These are phyloP conservation scores for Helostoma temminkii DNA, from an alignment of 2,797 vertebrate genomes.

Conservation along the genomic window DNA sequence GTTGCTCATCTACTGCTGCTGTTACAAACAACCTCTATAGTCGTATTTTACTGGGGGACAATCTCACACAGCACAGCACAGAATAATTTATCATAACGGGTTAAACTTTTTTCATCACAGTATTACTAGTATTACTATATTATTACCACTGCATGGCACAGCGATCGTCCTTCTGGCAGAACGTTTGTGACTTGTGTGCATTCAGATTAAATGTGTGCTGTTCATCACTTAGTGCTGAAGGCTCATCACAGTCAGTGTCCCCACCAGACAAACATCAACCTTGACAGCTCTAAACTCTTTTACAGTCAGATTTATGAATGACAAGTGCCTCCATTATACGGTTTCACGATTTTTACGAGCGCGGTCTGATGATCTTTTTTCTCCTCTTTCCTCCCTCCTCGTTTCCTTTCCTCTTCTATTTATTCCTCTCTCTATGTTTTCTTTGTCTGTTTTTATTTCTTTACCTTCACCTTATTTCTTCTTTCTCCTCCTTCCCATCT, in stretches of 20 bases:
- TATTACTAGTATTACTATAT: too few species aligned
- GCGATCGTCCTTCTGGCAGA: not conserved
- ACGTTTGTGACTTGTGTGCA: fast-evolving
- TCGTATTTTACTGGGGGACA: too few species aligned
- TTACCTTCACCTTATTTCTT: too few species aligned
- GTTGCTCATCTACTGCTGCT: too few species aligned
- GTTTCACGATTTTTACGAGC: constrained; percentile 15
- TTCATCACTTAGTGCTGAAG: constrained; percentile 18
- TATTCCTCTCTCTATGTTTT: too few species aligned
- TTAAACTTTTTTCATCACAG: too few species aligned
- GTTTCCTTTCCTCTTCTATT: not conserved
- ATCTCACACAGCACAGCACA: too few species aligned
- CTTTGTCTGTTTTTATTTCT: not conserved
- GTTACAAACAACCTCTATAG: too few species aligned
- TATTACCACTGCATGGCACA: not conserved
- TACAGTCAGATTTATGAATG: constrained; percentile 22
- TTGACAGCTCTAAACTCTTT: not conserved
- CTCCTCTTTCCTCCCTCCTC: not conserved
- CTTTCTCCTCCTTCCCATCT: not conserved
- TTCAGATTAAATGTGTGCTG: not conserved
- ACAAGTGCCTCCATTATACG: not conserved
- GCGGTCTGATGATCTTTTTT: too few species aligned
- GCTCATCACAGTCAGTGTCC: constrained; percentile 5
- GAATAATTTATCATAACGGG: too few species aligned
- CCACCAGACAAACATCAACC: not conserved